phyloP scores from a whole-genome alignment of 2,113 vertebrate species.

The Reinhardtius hippoglossoides region DNA sequence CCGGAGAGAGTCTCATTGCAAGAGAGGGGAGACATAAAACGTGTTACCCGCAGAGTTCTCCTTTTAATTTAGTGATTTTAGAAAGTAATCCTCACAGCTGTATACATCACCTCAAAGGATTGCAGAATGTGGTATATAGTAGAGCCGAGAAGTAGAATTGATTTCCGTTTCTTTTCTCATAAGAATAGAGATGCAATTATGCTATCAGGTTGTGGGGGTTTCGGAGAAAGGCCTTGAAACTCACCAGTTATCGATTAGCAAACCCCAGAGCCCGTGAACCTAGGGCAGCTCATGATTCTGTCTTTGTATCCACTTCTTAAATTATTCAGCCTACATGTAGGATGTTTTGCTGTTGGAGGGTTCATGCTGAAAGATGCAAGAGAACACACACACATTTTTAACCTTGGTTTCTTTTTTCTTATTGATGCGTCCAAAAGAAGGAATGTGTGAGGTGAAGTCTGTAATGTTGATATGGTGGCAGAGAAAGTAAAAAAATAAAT shows the following conservation, averaged over 20 bases:
- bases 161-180: constrained; percentile 53
- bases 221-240: constrained; percentile 2
- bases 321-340: not conserved
- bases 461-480: too few relatives aligned
- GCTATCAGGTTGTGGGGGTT: constrained; percentile 14
- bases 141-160: constrained; percentile 25
- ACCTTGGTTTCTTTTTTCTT: too few relatives aligned
- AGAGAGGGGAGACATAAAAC: not conserved
- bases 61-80: not conserved
- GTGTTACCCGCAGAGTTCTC: not conserved
- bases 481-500: too few relatives aligned
- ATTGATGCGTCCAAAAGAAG: too few relatives aligned
- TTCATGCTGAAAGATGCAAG: not conserved
- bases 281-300: not conserved
- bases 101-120: constrained; percentile 5
- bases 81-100: not conserved
- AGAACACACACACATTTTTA: too few relatives aligned
- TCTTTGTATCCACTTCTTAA: not conserved
- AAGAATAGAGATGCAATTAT: constrained; percentile 53
- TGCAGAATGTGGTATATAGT: constrained; percentile 1
- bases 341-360: not conserved
- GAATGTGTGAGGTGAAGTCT: too few relatives aligned
- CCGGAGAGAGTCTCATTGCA: too few relatives aligned
- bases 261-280: constrained; percentile 2
- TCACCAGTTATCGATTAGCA: constrained; percentile 9